Evolutionary conservation across 2,888 invertebrate species (phyloP), one percentile per base, ranked within the genome.

Genomic region (Noctua pronuba): DNA sequence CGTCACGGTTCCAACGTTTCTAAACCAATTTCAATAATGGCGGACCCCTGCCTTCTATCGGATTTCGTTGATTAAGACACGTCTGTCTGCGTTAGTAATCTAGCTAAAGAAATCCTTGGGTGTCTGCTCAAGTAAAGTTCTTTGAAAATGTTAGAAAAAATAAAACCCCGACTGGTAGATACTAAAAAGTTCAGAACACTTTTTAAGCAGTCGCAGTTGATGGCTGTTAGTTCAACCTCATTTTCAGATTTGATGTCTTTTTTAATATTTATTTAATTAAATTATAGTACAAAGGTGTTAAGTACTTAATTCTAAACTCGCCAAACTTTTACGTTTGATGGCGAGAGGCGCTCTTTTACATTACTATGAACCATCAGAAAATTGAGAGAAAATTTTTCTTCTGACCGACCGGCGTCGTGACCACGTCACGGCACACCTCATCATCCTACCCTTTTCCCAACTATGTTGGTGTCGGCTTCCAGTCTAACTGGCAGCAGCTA

Each of bases 11-110:
- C 65, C 76, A 83, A 77, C 70, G 75, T 77, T 76, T 76, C 71
- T 64, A 75, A 79, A 83, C 84, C 88, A 91, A 90, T 91, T 84
- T 84, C 86, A 84, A 88, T 89, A 90, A 90, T 87, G 88, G 88
- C 75, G 75, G 73, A 73, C 58, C 82, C 74, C 79, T 70, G 85
- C 46, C 77, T 81, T 75, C 83, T 76, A 83, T 85, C 83, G 77
- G 80, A 79, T 86, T 83, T 73, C 69, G 71, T 86, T 89, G 89
- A 91, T 89, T 89, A 88, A 86, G 85, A 86, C 85, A 82, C 79
- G 83, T 82, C 86, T 83, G 73, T 79, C 75, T 75, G 75, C 75
- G 72, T 78, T 82, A 80, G 79, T 75, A 81, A 85, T 83, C 58
- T 79, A 73, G 66, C 66, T 80, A 82, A 80, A 85, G 82, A 82